Base-by-base conservation (phyloP, 2,888 invertebrate species). In the Drosophila meridionalis region DNA sequence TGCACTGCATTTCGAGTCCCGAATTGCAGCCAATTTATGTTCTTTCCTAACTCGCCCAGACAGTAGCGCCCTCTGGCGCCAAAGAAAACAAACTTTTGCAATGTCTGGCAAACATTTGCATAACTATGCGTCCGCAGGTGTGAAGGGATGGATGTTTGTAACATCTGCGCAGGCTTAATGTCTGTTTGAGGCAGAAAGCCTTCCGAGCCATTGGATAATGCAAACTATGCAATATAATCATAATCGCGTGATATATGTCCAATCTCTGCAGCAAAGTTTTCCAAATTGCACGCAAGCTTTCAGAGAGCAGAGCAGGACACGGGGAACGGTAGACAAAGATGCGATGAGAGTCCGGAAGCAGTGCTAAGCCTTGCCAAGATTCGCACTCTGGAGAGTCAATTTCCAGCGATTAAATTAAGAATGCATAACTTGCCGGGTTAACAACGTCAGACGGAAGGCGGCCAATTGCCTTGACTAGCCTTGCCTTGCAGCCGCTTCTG, bases 161-260 rank as follows among this genome's bases (percentile, higher is more conserved):
- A 69, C 74, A 79, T 69, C 62, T 65, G 59, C 75, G 30, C 50
- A 64, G 68, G 68, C 74, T 68, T 78, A 68, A 76, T 72, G 67
- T 76, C 72, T 77, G 81, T 65, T 80, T 80, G 77, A 20, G 64
- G 63, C 66, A 55, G 40, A 36, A 68, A 75, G 72, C 80, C 76
- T 89, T 87, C 76, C 87, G 76, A 89, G 90, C 73, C 90, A 87
- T 87, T 87, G 87, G 85, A 76, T 84, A 90, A 80, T 78, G 89
- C 90, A 90, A 87, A 90, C 90, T 87, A 68, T 84, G 90, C 87
- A 78, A 89, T 90, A 77, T 80, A 80, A 80, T 80, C 78, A 90
- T 87, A 87, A 90, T 89, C 90, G 89, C 87, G 78, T 90, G 89
- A 87, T 90, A 90, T 89, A 89, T 87, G 90, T 82, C 80, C 84